These are phyloP conservation scores for Nemurella pictetii DNA, from an alignment of 2,888 invertebrate species.

Conservation along the genomic window DNA sequence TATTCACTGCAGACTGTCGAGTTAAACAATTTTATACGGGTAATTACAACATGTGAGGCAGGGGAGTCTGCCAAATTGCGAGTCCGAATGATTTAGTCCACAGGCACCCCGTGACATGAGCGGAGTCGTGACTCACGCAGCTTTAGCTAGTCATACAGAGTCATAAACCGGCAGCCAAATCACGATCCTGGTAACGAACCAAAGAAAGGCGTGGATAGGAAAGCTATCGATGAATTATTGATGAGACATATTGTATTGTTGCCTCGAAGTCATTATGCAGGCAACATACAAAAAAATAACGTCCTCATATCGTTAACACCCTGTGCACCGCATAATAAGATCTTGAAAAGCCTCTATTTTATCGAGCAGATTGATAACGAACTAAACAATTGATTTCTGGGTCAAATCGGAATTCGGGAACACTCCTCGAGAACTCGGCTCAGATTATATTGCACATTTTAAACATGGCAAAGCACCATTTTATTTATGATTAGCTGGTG, in stretches of 20 bases:
- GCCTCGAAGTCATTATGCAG: background rate
- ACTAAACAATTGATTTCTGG: background rate
- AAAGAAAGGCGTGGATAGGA: background rate
- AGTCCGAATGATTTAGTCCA: background rate
- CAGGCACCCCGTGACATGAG: background rate
- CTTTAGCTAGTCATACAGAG: background rate
- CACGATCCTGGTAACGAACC: background rate
- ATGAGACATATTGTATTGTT: slow-evolving; percentile 10
- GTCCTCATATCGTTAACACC: background rate
- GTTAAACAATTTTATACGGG: background rate
- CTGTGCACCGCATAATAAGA: background rate
- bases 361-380: background rate
- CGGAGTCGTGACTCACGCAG: background rate
- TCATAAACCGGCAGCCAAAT: background rate
- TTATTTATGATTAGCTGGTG: no score
- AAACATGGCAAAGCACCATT: no score
- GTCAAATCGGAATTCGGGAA: background rate
- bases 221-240: slow-evolving; percentile 3
- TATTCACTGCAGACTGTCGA: no score
- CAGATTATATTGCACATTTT: no score
- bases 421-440: background rate
- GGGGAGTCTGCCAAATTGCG: background rate
- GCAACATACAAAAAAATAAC: background rate
- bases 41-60: background rate
- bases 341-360: background rate